Evolutionary conservation across 2,797 vertebrate species (phyloP).

Genomic region (Sebastes oblongus): DNA sequence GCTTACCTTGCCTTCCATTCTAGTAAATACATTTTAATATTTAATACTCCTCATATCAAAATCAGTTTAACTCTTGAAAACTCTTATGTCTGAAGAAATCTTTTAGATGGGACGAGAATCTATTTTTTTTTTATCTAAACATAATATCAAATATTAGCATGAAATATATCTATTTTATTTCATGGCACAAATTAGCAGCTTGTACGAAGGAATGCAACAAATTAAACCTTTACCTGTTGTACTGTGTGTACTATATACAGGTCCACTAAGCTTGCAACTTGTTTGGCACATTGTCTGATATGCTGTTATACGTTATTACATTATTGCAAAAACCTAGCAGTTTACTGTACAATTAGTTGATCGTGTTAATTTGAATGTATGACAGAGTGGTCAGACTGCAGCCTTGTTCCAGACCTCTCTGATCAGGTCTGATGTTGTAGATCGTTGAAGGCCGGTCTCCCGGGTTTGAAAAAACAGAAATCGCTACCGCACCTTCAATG

Average conservation of each 20-base stretch:
- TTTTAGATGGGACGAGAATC: too few species aligned
- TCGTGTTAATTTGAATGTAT: neutral
- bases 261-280: too few species aligned
- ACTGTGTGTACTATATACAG: too few species aligned
- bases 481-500: too few species aligned
- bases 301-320: too few species aligned
- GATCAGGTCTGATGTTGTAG: neutral
- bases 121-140: too few species aligned
- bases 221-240: too few species aligned
- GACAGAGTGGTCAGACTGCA: too few species aligned
- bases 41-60: neutral
- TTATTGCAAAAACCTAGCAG: too few species aligned
- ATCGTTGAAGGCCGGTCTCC: neutral
- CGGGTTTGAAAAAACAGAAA: neutral
- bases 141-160: neutral
- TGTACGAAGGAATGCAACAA: neutral
- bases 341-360: neutral
- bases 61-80: neutral
- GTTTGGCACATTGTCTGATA: too few species aligned
- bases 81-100: neutral
- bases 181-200: neutral
- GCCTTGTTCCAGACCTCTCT: too few species aligned
- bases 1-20: too few species aligned
- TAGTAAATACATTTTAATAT: neutral
- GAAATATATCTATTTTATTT: neutral